These are phyloP conservation scores for Apogon hyalosoma DNA, from an alignment of 2,797 vertebrate species.

Conservation along the genomic window DNA sequence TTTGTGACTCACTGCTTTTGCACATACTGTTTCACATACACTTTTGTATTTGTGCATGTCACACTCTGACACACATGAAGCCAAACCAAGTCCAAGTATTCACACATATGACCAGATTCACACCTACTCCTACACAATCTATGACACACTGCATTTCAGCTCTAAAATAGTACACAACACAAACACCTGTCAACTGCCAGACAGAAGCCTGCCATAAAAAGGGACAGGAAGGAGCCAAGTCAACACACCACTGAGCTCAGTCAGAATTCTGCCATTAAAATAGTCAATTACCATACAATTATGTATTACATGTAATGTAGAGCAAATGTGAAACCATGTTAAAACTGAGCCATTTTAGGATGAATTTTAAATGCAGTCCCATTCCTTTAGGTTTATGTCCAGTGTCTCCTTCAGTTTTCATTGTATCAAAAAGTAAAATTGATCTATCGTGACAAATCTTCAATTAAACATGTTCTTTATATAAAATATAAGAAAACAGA, in stretches of 20 bases:
- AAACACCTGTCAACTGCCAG: neutral
- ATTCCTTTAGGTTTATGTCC: too few relatives aligned
- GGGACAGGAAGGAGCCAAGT: neutral
- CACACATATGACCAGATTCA: conserved; percentile 13
- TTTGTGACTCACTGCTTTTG: conserved; percentile 51
- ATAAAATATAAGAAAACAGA: neutral
- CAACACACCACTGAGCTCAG: neutral
- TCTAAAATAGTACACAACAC: neutral
- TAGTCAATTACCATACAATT: too few relatives aligned
- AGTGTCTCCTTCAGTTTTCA: neutral
- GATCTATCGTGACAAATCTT: neutral
- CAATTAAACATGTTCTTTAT: conserved; percentile 10
- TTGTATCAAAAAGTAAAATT: neutral
- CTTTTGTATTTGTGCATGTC: conserved; percentile 22
- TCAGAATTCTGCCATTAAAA: neutral
- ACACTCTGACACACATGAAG: conserved; percentile 23
- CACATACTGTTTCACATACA: conserved; percentile 38
- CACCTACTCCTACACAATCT: conserved; percentile 32
- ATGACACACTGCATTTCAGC: conserved; percentile 1
- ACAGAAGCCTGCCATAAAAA: neutral
- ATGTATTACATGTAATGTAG: too few relatives aligned
- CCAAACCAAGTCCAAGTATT: neutral
- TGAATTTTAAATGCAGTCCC: too few relatives aligned
- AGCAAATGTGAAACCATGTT: too few relatives aligned
- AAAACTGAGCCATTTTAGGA: too few relatives aligned